phyloP scores from a whole-genome alignment of 2,888 invertebrate genomes.

The Tetramorium bicarinatum region DNA sequence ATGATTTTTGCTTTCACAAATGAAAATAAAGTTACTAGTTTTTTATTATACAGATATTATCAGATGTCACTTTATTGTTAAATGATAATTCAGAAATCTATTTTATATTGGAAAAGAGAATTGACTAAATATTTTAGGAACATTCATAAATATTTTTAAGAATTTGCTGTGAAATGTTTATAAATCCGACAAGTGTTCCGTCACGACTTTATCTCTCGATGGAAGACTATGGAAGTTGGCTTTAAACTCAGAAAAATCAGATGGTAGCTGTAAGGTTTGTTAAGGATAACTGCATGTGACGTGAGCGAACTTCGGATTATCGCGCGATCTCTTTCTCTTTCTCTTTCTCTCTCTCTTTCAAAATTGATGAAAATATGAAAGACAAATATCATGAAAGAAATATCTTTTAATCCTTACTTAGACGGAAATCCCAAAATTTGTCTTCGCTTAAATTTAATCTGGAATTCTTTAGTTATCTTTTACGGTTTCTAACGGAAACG shows the following conservation, averaged over 20 bases:
- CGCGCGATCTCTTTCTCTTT: neutral
- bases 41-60: neutral
- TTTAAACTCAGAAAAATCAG: slow-evolving; percentile 32
- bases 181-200: neutral
- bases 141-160: neutral
- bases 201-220: neutral
- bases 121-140: neutral
- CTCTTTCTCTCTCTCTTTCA: neutral
- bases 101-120: neutral
- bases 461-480: slow-evolving; percentile 35
- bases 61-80: neutral
- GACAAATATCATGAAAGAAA: slow-evolving; percentile 16
- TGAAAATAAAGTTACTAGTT: neutral
- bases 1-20: neutral
- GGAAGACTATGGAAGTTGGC: neutral
- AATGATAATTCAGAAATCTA: neutral
- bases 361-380: slow-evolving; percentile 22
- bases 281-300: slow-evolving; percentile 20
- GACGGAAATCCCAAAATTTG: neutral
- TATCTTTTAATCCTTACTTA: neutral
- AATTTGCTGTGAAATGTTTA: neutral
- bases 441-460: neutral
- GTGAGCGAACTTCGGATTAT: slow-evolving; percentile 35
- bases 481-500: neutral
- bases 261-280: neutral